Evolutionary conservation across 1,140 invertebrate genomes (phyloP).

Genomic region (Helicorthomorpha holstii): DNA sequence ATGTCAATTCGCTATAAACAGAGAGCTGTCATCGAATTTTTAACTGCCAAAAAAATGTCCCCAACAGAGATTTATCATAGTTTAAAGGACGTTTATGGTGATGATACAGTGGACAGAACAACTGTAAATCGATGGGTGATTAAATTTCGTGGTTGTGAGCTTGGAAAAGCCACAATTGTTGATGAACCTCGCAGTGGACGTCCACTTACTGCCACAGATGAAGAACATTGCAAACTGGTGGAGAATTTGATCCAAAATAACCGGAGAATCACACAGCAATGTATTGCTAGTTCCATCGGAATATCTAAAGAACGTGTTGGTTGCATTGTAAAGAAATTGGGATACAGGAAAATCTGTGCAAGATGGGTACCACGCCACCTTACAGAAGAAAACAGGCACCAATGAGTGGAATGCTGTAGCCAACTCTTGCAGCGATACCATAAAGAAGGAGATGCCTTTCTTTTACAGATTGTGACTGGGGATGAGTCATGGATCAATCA

Average conservation of each 20-base stretch:
- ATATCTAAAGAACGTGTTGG: too few relatives aligned
- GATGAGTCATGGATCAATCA: not conserved
- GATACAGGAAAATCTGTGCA: too few relatives aligned
- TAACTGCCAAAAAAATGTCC: too few relatives aligned
- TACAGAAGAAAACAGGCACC: too few relatives aligned
- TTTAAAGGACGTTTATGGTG: not conserved
- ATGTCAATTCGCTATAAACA: too few relatives aligned
- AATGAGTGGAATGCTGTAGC: not conserved
- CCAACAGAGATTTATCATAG: not conserved
- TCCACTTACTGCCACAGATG: not conserved
- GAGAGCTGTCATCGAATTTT: too few relatives aligned
- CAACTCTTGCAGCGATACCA: not conserved
- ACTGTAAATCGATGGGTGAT: not conserved
- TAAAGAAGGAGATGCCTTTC: not conserved
- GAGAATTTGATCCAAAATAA: too few relatives aligned
- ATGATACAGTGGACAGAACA: not conserved
- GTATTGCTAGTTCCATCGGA: too few relatives aligned
- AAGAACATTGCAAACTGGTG: too few relatives aligned
- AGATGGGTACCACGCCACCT: too few relatives aligned
- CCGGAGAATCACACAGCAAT: too few relatives aligned
- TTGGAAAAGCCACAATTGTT: not conserved
- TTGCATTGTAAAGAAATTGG: too few relatives aligned
- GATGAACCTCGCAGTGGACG: not conserved
- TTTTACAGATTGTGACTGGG: not conserved
- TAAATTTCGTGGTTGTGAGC: not conserved